Evolutionary conservation across 2,797 vertebrate species (phyloP), one percentile per base, ranked within the genome.

Genomic region (Podargus strigoides): DNA sequence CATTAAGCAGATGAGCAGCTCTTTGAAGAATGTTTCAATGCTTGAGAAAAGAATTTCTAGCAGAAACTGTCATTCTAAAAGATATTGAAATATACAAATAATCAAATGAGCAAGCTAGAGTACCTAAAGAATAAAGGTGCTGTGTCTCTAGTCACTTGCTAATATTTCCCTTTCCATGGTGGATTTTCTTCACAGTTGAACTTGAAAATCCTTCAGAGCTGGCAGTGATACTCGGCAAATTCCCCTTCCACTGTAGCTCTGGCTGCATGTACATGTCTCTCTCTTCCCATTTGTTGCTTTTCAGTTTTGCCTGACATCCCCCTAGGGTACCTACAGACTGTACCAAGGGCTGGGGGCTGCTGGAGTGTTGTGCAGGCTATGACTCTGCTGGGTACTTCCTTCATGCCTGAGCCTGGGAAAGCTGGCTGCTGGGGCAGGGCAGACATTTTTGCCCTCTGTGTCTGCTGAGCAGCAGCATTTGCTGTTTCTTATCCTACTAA

Each of bases 21-120:
- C 85, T 93, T 70, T 67, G 53, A 92, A 78, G 79, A 87, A 85
- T 77, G 58, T 55, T 93, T 85, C 55, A 44, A 95, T 70, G 62
- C 52, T 87, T 79, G 76, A 7, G n/a, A 94, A 84, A 93, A 83
- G 62, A n/a, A 55, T 59, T 70, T 82, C 14, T 63, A 72, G 62
- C 62, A 82, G 72, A 94, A 95, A 44, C 18, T 68, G 73, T 39
- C 13, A n/a, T 73, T 83, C 80, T 41, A 79, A 76, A 69, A 85
- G 24, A 10, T 59, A 69, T 3, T 75, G 76, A 47, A 73, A 67
- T 67, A 34, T 26, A 32, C n/a, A 68, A 5, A 39, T 59, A 81
- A 36, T 47, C 15, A 80, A 80, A 77, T 39, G 14, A 77, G 32
- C 18, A 62, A 90, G 56, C 13, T 72, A 24, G 19, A 17, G 12